phyloP scores from a whole-genome alignment of 2,797 vertebrate species.

The Triplophysa bombifrons region DNA sequence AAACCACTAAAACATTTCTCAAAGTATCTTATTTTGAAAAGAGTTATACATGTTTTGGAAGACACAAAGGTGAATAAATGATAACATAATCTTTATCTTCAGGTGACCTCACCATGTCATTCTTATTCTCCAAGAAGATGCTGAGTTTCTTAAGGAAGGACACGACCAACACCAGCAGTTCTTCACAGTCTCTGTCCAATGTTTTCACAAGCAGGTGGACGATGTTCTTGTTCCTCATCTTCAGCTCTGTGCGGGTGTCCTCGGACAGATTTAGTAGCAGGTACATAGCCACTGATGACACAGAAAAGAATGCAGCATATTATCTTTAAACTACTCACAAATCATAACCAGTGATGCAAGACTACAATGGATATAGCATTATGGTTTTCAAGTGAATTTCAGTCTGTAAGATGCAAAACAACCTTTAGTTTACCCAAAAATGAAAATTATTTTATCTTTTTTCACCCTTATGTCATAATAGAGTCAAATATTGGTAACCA shows the following conservation, averaged over 20 bases:
- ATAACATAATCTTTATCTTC: too few species aligned
- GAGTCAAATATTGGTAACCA: too few species aligned
- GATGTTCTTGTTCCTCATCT: constrained; percentile 97
- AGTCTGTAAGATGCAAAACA: background rate
- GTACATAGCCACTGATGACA: constrained; percentile 85
- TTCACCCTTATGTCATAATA: too few species aligned
- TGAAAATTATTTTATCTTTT: too few species aligned
- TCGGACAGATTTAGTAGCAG: constrained; percentile 93
- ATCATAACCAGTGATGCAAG: background rate
- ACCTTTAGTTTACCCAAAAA: too few species aligned
- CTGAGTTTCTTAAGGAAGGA: constrained; percentile 97
- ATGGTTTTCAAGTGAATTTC: background rate
- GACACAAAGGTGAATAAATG: too few species aligned
- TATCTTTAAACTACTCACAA: too few species aligned
- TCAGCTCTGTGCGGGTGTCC: constrained; percentile 90
- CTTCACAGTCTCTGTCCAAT: constrained; percentile 86
- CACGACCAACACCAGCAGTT: constrained; percentile 88
- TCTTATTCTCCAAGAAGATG: constrained; percentile 96
- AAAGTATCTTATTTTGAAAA: too few species aligned
- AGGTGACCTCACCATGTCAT: constrained; percentile 87
- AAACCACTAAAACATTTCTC: too few species aligned
- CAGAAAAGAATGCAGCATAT: background rate
- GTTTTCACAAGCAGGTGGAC: constrained; percentile 92
- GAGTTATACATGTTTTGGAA: too few species aligned
- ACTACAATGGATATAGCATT: too few species aligned